Conservation (phyloP, 2,888 invertebrate genomes). For the Nemotelus pantherinus region DNA sequence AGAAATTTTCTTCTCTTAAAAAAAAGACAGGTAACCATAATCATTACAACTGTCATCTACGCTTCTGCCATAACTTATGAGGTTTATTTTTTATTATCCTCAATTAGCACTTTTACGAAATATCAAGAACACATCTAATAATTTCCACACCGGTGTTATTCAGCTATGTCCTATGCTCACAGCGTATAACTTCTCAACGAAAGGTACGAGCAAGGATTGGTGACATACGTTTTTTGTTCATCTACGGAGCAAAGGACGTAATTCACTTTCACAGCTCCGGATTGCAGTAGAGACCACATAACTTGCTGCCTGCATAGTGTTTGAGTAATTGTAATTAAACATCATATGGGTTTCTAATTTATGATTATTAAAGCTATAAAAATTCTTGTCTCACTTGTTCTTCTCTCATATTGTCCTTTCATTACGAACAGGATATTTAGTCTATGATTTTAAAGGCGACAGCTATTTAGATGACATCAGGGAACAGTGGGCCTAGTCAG, state of each 20-base stretch:
- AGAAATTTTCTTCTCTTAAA: no score
- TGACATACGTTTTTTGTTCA: conserved; percentile 21
- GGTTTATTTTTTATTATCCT: background rate
- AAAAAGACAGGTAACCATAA: no score
- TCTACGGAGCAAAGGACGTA: conserved; percentile 17
- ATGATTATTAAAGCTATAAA: conserved; percentile 52
- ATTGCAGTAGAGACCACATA: background rate
- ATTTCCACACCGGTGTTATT: background rate
- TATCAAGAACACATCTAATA: conserved; percentile 3
- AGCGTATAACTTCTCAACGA: no score
- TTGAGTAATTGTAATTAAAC: conserved; percentile 51
- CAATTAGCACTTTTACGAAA: background rate
- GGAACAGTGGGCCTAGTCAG: no score
- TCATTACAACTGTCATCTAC: no score
- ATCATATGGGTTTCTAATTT: conserved; percentile 52
- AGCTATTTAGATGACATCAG: no score
- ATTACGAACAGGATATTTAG: no score
- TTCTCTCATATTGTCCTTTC: background rate
- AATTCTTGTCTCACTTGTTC: conserved; percentile 44
- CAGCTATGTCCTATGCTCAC: no score
- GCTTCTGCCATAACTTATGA: no score
- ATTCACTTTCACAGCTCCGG: conserved; percentile 21
- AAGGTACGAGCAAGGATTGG: background rate
- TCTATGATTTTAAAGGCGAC: no score
- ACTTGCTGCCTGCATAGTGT: conserved; percentile 13